These are phyloP conservation scores for Syngnathoides biaculeatus DNA, from an alignment of 2,113 vertebrate genomes.

Conservation along the genomic window DNA sequence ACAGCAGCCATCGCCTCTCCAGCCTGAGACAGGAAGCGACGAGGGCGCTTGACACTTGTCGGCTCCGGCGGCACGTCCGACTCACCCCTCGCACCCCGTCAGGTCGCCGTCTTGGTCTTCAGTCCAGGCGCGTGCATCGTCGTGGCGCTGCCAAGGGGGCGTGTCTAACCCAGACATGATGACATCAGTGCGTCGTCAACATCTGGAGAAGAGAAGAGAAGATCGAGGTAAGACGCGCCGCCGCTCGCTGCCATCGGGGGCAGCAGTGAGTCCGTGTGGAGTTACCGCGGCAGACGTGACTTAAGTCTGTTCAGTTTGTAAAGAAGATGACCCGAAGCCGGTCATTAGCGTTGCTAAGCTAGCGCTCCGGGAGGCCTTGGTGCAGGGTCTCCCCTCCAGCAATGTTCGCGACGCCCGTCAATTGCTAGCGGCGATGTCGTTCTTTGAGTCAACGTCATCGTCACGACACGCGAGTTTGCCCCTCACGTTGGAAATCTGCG, in stretches of 20 bases:
- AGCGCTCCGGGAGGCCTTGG: not conserved
- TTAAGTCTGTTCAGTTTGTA: not conserved
- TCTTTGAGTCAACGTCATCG: not conserved
- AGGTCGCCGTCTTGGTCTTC: constrained; percentile 21
- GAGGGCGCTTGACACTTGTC: too few relatives aligned
- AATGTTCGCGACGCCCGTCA: not conserved
- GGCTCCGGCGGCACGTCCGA: not conserved
- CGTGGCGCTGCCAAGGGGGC: not conserved
- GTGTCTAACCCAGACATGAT: constrained; percentile 28
- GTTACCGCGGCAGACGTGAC: not conserved
- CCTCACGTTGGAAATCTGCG: not conserved
- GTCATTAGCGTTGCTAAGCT: too few relatives aligned
- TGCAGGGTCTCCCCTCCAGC: not conserved
- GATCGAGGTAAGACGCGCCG: not conserved
- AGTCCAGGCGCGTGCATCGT: not conserved
- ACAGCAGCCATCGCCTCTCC: constrained; percentile 63
- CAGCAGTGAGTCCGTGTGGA: not conserved
- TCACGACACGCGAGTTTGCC: not conserved
- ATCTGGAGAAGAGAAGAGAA: constrained; percentile 20
- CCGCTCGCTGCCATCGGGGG: not conserved
- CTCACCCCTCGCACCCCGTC: constrained; percentile 42
- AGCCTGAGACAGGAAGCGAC: constrained; percentile 36
- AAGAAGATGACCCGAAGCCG: not conserved
- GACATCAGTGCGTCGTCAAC: constrained; percentile 41
- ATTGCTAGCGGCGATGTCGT: not conserved